Percentiles rank a stretch among this genome's conserved stretches.
Evolutionary conservation across 2,113 vertebrate genomes (phyloP).

Genomic region (Marmota flaviventris): DNA sequence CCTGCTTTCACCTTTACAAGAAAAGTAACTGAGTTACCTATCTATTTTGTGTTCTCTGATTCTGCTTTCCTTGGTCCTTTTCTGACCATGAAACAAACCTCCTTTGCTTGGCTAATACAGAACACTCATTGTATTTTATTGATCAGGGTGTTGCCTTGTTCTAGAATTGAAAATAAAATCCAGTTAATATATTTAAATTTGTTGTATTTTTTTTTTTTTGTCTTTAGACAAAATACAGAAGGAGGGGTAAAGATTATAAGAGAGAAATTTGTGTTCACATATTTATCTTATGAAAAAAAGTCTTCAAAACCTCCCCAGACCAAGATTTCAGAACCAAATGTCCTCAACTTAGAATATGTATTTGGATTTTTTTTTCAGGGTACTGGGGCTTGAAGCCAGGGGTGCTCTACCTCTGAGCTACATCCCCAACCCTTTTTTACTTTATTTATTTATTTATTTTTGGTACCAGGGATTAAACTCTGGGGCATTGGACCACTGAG

Average conservation of each 20-base stretch:
- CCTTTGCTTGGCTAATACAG: not conserved
- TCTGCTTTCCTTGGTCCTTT: not conserved
- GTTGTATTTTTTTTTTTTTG: not conserved
- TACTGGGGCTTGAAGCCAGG: no score
- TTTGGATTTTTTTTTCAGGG: not conserved
- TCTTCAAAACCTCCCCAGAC: not conserved
- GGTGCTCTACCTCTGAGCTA: not conserved
- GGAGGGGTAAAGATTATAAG: not conserved
- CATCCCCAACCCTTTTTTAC: not conserved
- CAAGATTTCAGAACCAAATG: not conserved
- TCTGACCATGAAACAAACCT: not conserved
- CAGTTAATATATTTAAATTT: not conserved
- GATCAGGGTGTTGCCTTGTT: not conserved
- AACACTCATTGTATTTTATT: not conserved
- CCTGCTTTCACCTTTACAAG: not conserved
- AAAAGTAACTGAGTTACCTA: not conserved
- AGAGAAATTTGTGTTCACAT: not conserved
- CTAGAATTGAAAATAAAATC: not conserved
- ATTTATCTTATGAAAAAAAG: not conserved
- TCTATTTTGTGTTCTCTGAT: not conserved
- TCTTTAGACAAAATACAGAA: not conserved
- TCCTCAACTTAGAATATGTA: not conserved
- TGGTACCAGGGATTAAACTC: no score
- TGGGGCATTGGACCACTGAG: no score
- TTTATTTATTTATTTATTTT: no score